Evolutionary conservation across 2,797 vertebrate species (phyloP).

Genomic region (Limnodromus scolopaceus): DNA sequence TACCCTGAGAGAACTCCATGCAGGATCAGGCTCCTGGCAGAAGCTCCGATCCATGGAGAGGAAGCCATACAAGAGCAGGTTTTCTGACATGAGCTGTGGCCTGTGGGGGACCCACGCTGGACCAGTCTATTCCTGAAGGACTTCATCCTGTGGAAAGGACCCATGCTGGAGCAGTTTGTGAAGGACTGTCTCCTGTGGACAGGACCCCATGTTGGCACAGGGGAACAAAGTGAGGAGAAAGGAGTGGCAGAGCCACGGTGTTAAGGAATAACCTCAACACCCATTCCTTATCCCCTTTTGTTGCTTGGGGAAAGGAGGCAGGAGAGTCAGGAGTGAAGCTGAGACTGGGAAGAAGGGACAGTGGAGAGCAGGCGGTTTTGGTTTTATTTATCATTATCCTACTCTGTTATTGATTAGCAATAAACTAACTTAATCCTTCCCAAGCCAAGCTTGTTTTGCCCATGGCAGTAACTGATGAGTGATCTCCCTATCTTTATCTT

Average conservation of each 20-base stretch:
- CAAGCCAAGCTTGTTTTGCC: background rate
- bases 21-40: background rate
- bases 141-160: fast-evolving
- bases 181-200: fast-evolving
- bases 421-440: background rate
- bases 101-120: fast-evolving
- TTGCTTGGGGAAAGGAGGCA: fast-evolving
- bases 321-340: fast-evolving
- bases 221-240: background rate
- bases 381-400: background rate
- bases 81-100: background rate
- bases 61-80: background rate
- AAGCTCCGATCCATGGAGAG: background rate
- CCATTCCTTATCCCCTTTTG: fast-evolving
- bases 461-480: background rate
- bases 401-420: background rate
- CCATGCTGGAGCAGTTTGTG: background rate
- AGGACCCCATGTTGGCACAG: fast-evolving
- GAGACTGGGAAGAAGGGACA: background rate
- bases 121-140: background rate
- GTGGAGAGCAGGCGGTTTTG: background rate
- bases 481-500: background rate
- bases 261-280: fast-evolving
- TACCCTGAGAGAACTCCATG: background rate
- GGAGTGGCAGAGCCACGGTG: fast-evolving